Percentiles rank a stretch among this genome's conserved stretches.
Evolutionary conservation across 2,113 vertebrate species (phyloP).

Genomic region (Corythornis cristatus): DNA sequence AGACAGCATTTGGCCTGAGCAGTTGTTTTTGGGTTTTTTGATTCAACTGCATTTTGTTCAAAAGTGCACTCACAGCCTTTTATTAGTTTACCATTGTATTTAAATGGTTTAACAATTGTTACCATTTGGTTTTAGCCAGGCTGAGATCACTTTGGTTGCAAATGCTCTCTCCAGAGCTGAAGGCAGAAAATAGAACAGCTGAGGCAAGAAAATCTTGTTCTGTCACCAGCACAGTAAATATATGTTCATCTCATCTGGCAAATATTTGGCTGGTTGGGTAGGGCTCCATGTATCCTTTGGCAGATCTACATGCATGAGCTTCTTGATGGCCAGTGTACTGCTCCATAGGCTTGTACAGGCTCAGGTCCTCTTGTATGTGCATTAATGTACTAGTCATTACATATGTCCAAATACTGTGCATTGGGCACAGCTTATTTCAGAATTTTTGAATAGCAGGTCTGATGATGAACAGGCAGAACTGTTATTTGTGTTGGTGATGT

Average conservation of each 20-base stretch:
- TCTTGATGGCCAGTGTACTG: not conserved
- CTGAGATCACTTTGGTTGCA: not conserved
- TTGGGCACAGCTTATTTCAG: not conserved
- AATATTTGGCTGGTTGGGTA: not conserved
- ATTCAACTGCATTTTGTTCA: not conserved
- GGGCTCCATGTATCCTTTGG: not conserved
- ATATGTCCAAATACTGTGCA: not conserved
- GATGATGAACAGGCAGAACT: not conserved
- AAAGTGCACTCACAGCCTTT: not conserved
- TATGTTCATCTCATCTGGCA: not conserved
- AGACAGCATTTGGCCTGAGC: not conserved
- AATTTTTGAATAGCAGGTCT: not conserved
- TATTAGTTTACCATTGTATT: not conserved
- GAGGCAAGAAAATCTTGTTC: not conserved
- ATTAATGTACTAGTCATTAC: not conserved
- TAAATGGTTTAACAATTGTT: not conserved
- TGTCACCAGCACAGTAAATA: not conserved
- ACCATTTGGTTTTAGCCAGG: not conserved
- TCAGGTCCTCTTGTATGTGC: not conserved
- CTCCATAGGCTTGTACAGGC: not conserved
- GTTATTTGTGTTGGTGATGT: fast-evolving
- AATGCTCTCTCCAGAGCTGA: not conserved
- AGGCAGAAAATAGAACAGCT: not conserved
- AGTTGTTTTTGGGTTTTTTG: not conserved
- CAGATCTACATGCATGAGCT: not conserved